phyloP scores from a whole-genome alignment of 1,140 invertebrate species.

The Drosophila lacertosa region DNA sequence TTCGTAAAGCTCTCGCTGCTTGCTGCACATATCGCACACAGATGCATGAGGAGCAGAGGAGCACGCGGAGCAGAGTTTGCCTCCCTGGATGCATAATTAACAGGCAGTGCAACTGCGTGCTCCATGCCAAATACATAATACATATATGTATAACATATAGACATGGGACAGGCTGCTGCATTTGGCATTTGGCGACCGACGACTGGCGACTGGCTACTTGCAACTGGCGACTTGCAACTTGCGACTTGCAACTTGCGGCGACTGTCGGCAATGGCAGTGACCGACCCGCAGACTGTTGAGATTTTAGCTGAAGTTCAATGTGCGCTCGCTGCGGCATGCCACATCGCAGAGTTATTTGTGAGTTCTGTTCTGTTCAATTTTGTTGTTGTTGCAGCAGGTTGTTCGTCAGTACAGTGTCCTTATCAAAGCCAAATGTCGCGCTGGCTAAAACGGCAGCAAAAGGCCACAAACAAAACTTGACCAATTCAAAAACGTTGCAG shows the following conservation, averaged over 20 bases:
- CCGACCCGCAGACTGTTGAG: conserved; percentile 60
- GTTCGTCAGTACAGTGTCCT: not conserved
- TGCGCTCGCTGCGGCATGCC: conserved; percentile 55
- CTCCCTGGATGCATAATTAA: conserved; percentile 18
- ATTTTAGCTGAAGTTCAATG: conserved; percentile 67
- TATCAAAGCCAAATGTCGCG: conserved; percentile 27
- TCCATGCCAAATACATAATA: conserved; percentile 6
- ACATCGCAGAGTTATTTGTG: conserved; percentile 48
- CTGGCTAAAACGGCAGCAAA: conserved; percentile 13
- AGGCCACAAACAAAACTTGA: conserved; percentile 2
- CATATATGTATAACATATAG: conserved; percentile 5
- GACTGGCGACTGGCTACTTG: not conserved
- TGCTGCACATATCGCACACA: conserved; percentile 2
- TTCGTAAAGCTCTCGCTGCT: no score
- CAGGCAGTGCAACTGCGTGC: conserved; percentile 13
- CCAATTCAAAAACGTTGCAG: conserved; percentile 12
- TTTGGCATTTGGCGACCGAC: conserved; percentile 26
- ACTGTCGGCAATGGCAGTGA: conserved; percentile 53
- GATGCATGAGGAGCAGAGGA: not conserved
- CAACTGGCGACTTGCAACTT: not conserved
- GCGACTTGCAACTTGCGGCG: conserved; percentile 1
- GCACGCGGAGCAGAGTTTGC: not conserved
- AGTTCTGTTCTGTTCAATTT: no score
- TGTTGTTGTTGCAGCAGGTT: conserved; percentile 16
- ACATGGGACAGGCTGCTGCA: conserved; percentile 19